Percentiles rank a stretch among this genome's conserved stretches.
Evolutionary conservation across 2,888 invertebrate species (phyloP).

Genomic region (Eristalis pertinax): DNA sequence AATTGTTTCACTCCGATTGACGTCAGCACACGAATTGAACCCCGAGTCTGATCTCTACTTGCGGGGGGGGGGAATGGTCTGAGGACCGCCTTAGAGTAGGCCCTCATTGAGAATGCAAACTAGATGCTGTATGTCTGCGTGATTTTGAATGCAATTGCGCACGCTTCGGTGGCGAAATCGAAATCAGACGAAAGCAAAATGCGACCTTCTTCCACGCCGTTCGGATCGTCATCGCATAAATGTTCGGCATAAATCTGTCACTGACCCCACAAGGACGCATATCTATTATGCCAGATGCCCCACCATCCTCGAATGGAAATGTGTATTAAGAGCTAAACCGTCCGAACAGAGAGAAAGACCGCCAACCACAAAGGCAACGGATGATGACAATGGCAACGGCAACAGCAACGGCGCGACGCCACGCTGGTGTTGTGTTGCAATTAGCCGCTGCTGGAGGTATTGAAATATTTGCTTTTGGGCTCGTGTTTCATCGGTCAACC

Average conservation of each 20-base stretch:
- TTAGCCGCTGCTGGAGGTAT: neutral
- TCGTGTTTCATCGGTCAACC: slow-evolving; percentile 13
- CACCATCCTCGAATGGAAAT: neutral
- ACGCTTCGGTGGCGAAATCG: slow-evolving; percentile 14
- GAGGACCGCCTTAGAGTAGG: slow-evolving; percentile 2
- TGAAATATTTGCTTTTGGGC: slow-evolving; percentile 4
- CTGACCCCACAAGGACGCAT: neutral
- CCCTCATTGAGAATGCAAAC: slow-evolving; percentile 52
- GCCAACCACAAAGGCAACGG: neutral
- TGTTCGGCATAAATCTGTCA: neutral
- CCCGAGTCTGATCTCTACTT: slow-evolving; percentile 1
- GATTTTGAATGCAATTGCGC: slow-evolving; percentile 49
- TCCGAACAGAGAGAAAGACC: neutral
- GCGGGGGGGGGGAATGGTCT: neutral
- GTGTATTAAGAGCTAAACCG: neutral
- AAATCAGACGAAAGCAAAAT: neutral
- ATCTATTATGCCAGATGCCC: slow-evolving; percentile 6
- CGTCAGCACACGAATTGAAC: slow-evolving; percentile 56
- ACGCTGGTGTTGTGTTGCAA: neutral
- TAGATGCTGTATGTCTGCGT: slow-evolving; percentile 41
- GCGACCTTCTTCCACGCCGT: slow-evolving; percentile 25
- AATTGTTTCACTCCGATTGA: slow-evolving; percentile 43
- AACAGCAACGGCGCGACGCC: neutral
- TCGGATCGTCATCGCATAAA: neutral
- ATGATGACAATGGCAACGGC: neutral